Conservation (phyloP, 2,113 vertebrate species). For the Poeciliopsis retropinna region DNA sequence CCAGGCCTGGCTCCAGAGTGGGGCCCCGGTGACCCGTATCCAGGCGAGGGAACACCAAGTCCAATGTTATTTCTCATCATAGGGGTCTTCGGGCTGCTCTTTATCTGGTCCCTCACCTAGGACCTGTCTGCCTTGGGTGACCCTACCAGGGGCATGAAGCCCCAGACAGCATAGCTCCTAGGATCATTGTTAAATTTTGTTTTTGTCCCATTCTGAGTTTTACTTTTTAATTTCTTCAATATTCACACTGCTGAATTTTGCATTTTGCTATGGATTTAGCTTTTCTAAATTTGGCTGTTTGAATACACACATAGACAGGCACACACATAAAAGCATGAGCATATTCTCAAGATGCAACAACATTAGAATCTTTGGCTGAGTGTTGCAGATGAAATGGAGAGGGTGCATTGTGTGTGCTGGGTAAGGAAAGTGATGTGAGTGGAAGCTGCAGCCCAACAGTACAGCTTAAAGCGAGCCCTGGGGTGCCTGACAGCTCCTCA, state of each 20-base stretch:
- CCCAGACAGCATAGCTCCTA: no score
- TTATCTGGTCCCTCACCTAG: no score
- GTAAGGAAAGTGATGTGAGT: slow-evolving; percentile 48
- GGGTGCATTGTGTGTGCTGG: slow-evolving; percentile 44
- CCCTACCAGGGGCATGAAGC: no score
- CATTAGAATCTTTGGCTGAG: slow-evolving; percentile 26
- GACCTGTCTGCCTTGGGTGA: no score
- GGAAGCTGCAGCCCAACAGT: slow-evolving; percentile 52
- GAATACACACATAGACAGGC: neutral
- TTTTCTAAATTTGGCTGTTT: neutral
- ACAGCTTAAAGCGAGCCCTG: slow-evolving; percentile 53
- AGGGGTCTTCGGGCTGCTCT: no score
- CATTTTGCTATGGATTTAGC: neutral
- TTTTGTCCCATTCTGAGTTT: neutral
- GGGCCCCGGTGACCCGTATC: no score
- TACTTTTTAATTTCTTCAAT: neutral
- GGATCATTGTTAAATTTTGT: no score
- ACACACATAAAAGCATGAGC: neutral
- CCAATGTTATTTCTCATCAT: no score
- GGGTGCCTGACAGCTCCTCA: slow-evolving; percentile 53
- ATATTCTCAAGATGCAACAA: neutral
- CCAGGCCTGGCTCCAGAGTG: no score
- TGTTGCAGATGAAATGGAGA: slow-evolving; percentile 45
- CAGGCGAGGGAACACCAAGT: no score
- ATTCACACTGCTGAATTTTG: neutral